These are phyloP conservation scores for Thera obeliscata DNA, from an alignment of 2,888 invertebrate species.

Conservation along the genomic window DNA sequence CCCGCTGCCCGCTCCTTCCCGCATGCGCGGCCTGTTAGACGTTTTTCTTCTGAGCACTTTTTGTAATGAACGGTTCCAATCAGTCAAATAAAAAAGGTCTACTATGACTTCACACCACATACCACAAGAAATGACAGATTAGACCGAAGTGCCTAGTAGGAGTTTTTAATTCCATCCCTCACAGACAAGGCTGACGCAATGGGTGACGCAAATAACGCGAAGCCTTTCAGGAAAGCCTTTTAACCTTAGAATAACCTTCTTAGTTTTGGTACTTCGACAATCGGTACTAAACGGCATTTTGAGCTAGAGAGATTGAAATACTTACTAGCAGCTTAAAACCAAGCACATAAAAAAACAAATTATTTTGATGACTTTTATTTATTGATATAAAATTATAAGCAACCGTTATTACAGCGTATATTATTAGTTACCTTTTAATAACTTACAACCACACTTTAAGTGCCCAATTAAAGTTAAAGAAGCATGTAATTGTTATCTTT, in stretches of 20 bases:
- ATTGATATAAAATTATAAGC: conserved; percentile 83
- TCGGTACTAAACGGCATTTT: background rate
- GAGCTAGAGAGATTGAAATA: background rate
- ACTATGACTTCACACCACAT: background rate
- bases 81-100: conserved; percentile 28
- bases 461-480: background rate
- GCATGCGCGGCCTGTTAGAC: conserved; percentile 63
- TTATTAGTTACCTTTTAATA: conserved; percentile 65
- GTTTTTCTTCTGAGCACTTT: conserved; percentile 29
- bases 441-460: conserved; percentile 10
- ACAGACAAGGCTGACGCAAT: background rate
- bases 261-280: conserved; percentile 5
- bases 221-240: conserved; percentile 18
- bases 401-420: conserved; percentile 80
- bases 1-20: conserved; percentile 51
- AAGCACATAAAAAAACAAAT: conserved; percentile 41
- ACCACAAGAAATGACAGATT: conserved; percentile 11
- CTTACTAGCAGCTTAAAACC: background rate
- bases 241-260: conserved; percentile 17
- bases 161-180: background rate
- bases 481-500: background rate
- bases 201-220: conserved; percentile 13
- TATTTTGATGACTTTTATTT: conserved; percentile 56
- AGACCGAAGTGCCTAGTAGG: background rate
- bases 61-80: conserved; percentile 41